Base-by-base conservation (phyloP, 1,140 invertebrate species). In the Subanguina moxae region DNA sequence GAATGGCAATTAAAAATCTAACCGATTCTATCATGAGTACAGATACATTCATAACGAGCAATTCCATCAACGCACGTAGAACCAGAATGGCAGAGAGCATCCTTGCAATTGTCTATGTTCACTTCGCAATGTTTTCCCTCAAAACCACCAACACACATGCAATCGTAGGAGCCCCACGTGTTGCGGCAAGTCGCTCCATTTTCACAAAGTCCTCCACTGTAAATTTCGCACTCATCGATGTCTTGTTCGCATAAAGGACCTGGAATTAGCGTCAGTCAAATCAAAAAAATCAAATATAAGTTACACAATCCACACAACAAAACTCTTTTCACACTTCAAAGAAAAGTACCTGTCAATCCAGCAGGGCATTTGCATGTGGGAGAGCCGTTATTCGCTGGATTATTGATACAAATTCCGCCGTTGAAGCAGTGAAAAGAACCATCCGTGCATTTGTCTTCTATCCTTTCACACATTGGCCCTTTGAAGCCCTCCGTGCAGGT, bases 31-130 rank as follows among this genome's bases (percentile, higher is more conserved):
- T 94, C 94, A 1, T 90, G 88, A 9, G 92, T 92, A 84, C 94
- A 98, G 71, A 90, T 89, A 83, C 95, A 98, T 81, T 90, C 90
- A 85, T 94, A 98, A 64, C 90, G 89, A 80, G 97, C 93, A 73
- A 94, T 91, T 0, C 92, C 93, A 80, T 97, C 94, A 84, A 94
- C 93, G 83, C 95, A 98, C 0, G 92, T 90, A 0, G 91, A 90
- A 48, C 89, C 91, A 72, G 90, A 89, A 84, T 93, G 78, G 30
- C 73, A 76, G 13, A 74, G 28, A 46, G 63, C 68, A 32, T 68
- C 57, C 25, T 59, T 57, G 38, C 75, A 76, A 23, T 76, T 65
- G 45, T 76, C 64, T 8, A 78, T 21, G 38, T 62, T 59, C 1
- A 52, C 42, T 38, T 67, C n/a, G 32, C 74, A 69, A 38, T 58